Evolutionary conservation across 1,140 invertebrate genomes (phyloP), one percentile per base, ranked within the genome.

Genomic region (Drosophila bocki): DNA sequence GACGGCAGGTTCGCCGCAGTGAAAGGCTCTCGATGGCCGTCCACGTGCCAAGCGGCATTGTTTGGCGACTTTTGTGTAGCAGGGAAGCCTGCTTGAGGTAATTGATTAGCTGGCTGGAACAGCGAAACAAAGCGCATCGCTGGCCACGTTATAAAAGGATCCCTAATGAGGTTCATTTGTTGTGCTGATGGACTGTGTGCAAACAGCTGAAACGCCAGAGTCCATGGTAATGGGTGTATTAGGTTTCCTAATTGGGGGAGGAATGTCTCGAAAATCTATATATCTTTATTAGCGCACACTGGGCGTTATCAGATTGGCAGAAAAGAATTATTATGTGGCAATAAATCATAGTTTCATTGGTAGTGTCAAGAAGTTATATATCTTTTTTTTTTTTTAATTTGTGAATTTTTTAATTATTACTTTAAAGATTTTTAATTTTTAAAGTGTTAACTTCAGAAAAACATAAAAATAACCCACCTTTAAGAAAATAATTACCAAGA

Each of bases 1-100:
- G 72, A 69, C 70, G 58, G 53, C 75, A 70, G 75, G 72, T 56
- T 56, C 5, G 19, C 72, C 37, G 67, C 71, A 82, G 84, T 78
- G 84, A 88, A 88, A 88, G 84, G 84, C 77, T 64, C 75, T 78
- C 64, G 54, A 56, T 47, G 51, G 62, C 48, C 71, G 83, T 88
- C 84, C 84, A 88, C 84, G 84, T 88, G 84, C 84, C 84, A 72
- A 58, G 39, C 64, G 47, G 72, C 57, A 85, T 85, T 85, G 82
- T 85, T 85, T 71, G 50, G 59, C 68, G 53, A 61, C 75, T 75
- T 63, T 85, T 81, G 62, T 78, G 65, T 32, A 33, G 44, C 39
- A 11, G 19, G 29, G 29, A 17, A 51, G 51, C 48, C 35, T n/a
- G 39, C 69, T 48, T 41, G 42, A 53, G 68, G 64, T 88, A 87